A percentile compares a stretch with the other conserved stretches of the same genome.
These are phyloP conservation scores for Engraulis encrasicolus DNA, from an alignment of 2,113 vertebrate genomes.

Conservation along the genomic window DNA sequence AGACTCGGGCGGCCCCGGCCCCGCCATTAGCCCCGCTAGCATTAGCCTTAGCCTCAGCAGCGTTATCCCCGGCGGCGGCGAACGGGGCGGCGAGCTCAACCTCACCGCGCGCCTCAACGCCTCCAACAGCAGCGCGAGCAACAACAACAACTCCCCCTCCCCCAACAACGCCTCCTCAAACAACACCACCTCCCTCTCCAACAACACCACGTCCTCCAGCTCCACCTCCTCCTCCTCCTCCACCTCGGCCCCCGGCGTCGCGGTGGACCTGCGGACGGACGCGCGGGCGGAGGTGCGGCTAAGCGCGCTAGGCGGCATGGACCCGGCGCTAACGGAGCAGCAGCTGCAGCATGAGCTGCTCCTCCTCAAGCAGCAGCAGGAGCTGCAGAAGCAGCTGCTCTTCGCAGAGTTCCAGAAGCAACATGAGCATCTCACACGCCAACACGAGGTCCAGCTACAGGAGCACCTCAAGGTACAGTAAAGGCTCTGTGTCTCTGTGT, in stretches of 20 bases:
- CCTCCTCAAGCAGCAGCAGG: constrained; percentile 92
- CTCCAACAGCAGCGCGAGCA: background rate
- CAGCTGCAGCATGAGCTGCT: constrained; percentile 91
- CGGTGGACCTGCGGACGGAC: constrained; percentile 83
- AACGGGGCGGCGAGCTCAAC: constrained; percentile 63
- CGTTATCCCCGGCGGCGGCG: constrained; percentile 69
- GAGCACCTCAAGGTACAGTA: constrained; percentile 96
- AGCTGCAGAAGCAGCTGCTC: constrained; percentile 93
- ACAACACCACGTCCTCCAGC: background rate
- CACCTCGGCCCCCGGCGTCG: constrained; percentile 59
- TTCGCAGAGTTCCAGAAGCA: constrained; percentile 96
- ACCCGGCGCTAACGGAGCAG: constrained; percentile 83
- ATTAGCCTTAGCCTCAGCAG: constrained; percentile 35
- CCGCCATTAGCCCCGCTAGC: constrained; percentile 58
- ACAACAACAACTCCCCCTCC: background rate
- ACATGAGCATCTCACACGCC: constrained; percentile 90
- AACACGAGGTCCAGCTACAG: constrained; percentile 94
- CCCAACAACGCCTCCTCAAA: background rate
- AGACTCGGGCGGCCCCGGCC: constrained; percentile 62
- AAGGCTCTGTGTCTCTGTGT: background rate
- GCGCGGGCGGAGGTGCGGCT: constrained; percentile 57
- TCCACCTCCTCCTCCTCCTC: background rate
- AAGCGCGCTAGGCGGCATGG: constrained; percentile 61
- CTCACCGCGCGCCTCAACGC: too few species aligned
- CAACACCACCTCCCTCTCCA: too few species aligned